Conservation (phyloP, 2,888 invertebrate species). For the Balanococcus diminutus region DNA sequence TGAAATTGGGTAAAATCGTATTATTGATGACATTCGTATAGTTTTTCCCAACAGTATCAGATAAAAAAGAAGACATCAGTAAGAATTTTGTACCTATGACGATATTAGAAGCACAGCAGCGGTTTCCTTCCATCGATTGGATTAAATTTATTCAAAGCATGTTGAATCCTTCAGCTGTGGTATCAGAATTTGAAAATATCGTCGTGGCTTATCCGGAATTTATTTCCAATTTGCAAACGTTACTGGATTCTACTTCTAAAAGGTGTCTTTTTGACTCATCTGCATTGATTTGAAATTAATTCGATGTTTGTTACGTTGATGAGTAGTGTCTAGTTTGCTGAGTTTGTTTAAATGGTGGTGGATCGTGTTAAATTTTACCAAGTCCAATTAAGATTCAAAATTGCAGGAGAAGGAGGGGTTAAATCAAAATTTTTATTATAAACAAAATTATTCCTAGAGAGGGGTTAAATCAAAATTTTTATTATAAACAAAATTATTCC, state of each 20-base stretch:
- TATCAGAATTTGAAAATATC: not conserved
- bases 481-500: no score
- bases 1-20: not conserved
- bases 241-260: not conserved
- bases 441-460: no score
- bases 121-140: not conserved
- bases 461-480: no score
- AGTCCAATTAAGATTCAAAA: no score
- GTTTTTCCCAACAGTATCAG: not conserved
- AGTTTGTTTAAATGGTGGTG: no score
- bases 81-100: not conserved
- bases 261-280: no score
- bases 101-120: not conserved
- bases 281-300: no score
- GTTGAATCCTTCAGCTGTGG: not conserved
- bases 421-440: no score
- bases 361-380: no score
- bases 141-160: slow-evolving; percentile 4
- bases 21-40: not conserved
- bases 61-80: slow-evolving; percentile 11
- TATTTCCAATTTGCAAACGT: not conserved
- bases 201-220: not conserved
- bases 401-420: no score
- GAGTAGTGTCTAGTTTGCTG: no score
- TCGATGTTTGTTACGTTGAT: no score